These are phyloP conservation scores for Netelia melanura DNA, from an alignment of 2,888 invertebrate genomes.

Conservation along the genomic window DNA sequence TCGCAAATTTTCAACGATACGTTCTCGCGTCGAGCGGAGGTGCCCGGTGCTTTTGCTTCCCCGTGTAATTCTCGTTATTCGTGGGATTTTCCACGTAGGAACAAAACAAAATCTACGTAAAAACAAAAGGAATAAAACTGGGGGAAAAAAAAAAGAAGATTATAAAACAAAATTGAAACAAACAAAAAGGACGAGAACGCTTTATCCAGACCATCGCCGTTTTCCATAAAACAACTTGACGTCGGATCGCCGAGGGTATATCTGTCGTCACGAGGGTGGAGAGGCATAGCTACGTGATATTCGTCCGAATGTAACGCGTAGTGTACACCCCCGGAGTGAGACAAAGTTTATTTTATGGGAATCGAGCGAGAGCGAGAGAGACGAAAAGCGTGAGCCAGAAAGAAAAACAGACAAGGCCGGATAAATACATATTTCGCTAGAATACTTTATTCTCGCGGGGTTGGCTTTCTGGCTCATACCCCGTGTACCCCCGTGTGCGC, in stretches of 20 bases:
- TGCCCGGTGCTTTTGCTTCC: not conserved
- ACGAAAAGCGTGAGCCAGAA: not conserved
- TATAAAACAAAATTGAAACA: not conserved
- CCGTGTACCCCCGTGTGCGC: not conserved
- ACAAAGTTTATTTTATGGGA: constrained; percentile 27
- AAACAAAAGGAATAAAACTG: not conserved
- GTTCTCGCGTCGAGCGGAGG: no score
- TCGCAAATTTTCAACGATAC: not conserved
- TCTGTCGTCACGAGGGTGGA: constrained; percentile 37
- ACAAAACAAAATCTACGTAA: not conserved
- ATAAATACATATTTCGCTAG: constrained; percentile 66
- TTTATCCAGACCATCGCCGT: not conserved
- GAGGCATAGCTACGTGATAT: not conserved
- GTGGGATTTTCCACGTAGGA: not conserved
- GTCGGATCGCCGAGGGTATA: constrained; percentile 40
- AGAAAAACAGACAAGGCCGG: constrained; percentile 48
- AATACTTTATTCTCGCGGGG: constrained; percentile 62
- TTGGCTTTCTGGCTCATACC: constrained; percentile 6
- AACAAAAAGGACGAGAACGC: constrained; percentile 5
- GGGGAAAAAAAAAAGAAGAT: not conserved
- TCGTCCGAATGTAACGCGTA: constrained; percentile 44
- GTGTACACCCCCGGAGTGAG: not conserved
- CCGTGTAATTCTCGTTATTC: constrained; percentile 11
- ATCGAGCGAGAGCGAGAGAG: constrained; percentile 9
- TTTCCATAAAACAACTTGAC: constrained; percentile 54